Conservation (phyloP, 2,888 invertebrate genomes). For the Periphyllus acericola region DNA sequence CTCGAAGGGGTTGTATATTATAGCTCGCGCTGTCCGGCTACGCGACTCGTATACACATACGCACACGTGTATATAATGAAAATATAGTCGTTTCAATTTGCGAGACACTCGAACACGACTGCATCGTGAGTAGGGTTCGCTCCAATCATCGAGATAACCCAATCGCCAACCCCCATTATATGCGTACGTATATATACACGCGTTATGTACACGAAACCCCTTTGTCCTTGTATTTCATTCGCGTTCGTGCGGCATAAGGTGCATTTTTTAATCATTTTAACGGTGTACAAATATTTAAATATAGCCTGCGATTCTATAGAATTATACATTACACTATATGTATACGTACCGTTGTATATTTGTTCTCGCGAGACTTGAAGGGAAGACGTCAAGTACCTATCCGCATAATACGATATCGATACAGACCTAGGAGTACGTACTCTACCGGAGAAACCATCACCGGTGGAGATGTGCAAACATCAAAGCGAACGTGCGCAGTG, state of each 20-base stretch:
- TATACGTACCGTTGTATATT: background rate
- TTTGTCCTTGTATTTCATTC: background rate
- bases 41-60: background rate
- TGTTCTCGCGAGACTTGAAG: background rate
- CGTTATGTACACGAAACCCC: background rate
- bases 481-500: background rate
- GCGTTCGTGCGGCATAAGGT: background rate
- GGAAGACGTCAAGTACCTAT: background rate
- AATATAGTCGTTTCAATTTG: constrained; percentile 7
- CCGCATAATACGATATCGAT: background rate
- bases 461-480: background rate
- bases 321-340: no score
- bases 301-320: background rate
- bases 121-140: constrained; percentile 9
- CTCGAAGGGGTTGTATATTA: background rate
- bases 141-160: constrained; percentile 16
- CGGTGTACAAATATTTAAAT: background rate
- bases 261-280: background rate
- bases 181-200: background rate
- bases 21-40: background rate
- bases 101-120: constrained; percentile 27
- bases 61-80: no score
- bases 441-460: background rate
- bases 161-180: background rate
- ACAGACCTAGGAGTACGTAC: background rate